A percentile compares a stretch with the other conserved stretches of the same genome.
Conservation (phyloP, 2,888 invertebrate genomes). For the Zaprionus bogoriensis region DNA sequence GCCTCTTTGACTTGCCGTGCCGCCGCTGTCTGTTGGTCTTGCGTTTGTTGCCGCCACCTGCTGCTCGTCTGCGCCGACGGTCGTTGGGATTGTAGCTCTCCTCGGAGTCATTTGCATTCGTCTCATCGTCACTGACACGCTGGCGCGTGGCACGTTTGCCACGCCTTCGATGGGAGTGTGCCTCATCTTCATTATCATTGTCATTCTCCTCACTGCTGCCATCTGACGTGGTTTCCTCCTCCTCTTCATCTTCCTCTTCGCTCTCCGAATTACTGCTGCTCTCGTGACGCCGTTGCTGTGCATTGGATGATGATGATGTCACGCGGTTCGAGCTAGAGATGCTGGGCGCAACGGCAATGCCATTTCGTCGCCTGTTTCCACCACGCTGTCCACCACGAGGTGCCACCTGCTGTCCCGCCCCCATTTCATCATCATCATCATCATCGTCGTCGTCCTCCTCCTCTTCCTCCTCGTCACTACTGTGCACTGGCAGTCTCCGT, state of each 20-base stretch:
- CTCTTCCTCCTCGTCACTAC: slow-evolving; percentile 80
- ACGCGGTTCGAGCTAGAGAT: slow-evolving; percentile 81
- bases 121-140: slow-evolving; percentile 73
- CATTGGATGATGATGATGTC: slow-evolving; percentile 77
- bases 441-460: slow-evolving; percentile 79
- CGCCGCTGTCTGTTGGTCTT: slow-evolving; percentile 27
- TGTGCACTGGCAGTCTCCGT: slow-evolving; percentile 58
- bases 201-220: slow-evolving; percentile 65
- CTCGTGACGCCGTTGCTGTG: slow-evolving; percentile 64
- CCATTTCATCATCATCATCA: slow-evolving; percentile 31
- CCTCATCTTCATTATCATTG: slow-evolving; percentile 68
- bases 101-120: slow-evolving; percentile 85
- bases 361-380: slow-evolving; percentile 54
- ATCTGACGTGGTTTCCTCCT: slow-evolving; percentile 63
- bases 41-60: slow-evolving; percentile 44
- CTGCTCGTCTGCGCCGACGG: slow-evolving; percentile 52
- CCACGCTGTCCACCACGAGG: slow-evolving; percentile 56
- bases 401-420: slow-evolving; percentile 39
- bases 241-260: slow-evolving; percentile 72
- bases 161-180: slow-evolving; percentile 55
- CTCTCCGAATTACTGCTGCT: slow-evolving; percentile 58
- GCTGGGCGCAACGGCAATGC: slow-evolving; percentile 48
- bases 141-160: slow-evolving; percentile 38
- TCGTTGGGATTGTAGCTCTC: slow-evolving; percentile 84
- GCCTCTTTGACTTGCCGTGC: slow-evolving; percentile 28